phyloP scores from a whole-genome alignment of 2,888 invertebrate species.

The Galeopsomyia nigrocyanea region DNA sequence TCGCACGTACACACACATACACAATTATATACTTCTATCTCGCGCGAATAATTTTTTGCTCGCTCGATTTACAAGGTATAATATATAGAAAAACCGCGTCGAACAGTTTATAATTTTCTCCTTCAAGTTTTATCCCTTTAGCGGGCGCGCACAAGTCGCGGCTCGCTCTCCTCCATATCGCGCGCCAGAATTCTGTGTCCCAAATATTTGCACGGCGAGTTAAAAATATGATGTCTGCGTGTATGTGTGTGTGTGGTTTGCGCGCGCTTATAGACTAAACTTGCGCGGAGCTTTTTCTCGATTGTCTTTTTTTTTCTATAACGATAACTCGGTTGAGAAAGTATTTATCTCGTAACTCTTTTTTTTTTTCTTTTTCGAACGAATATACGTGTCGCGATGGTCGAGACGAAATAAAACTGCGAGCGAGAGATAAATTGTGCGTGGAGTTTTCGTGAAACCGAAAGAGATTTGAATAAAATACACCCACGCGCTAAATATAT shows the following conservation, averaged over 20 bases:
- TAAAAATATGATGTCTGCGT: slow-evolving; percentile 52
- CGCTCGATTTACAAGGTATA: background rate
- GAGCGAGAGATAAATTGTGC: background rate
- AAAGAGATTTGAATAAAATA: slow-evolving; percentile 26
- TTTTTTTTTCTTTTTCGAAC: background rate
- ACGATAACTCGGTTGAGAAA: too few species aligned
- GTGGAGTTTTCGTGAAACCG: slow-evolving; percentile 7
- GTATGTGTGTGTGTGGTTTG: slow-evolving; percentile 46
- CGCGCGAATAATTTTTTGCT: background rate
- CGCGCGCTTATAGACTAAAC: slow-evolving; percentile 1
- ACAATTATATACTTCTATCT: too few species aligned
- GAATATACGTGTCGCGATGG: too few species aligned
- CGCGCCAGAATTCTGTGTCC: slow-evolving; percentile 47
- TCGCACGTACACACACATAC: too few species aligned
- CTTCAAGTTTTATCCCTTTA: slow-evolving; percentile 34
- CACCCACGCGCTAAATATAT: slow-evolving; percentile 12
- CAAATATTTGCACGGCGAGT: slow-evolving; percentile 49
- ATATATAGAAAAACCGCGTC: slow-evolving; percentile 40
- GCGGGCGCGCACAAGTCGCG: too few species aligned
- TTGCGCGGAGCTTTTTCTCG: too few species aligned
- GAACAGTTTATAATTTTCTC: slow-evolving; percentile 35
- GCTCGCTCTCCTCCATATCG: background rate
- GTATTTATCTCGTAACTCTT: background rate
- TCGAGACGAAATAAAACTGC: background rate
- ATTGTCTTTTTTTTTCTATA: too few species aligned